Conservation (phyloP, 2,888 invertebrate genomes). For the Muscina levida region DNA sequence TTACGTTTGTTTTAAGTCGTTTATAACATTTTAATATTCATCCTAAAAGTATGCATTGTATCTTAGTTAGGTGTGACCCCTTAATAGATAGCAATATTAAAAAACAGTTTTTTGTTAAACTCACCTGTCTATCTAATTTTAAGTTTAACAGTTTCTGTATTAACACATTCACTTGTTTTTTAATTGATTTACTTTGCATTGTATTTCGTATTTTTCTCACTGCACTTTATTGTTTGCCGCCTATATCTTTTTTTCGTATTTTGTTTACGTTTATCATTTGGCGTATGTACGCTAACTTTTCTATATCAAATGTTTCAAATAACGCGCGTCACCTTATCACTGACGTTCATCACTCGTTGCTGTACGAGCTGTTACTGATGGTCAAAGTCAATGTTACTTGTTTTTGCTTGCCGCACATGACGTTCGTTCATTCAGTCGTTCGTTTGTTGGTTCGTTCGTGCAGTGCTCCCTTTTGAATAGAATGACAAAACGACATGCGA, state of each 20-base stretch:
- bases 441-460: constrained; percentile 27
- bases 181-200: not conserved
- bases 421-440: not conserved
- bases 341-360: constrained; percentile 71
- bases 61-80: too few species aligned
- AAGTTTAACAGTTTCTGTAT: too few species aligned
- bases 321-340: constrained; percentile 51
- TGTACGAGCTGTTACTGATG: constrained; percentile 75
- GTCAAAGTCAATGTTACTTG: constrained; percentile 72
- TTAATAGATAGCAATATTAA: too few species aligned
- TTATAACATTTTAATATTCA: too few species aligned
- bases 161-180: not conserved
- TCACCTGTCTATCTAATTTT: too few species aligned
- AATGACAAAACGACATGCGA: constrained; percentile 50
- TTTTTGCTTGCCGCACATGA: not conserved
- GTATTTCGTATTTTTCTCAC: not conserved
- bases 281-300: not conserved
- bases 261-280: constrained; percentile 13
- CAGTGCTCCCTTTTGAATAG: constrained; percentile 13
- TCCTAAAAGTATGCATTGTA: too few species aligned
- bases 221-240: constrained; percentile 18
- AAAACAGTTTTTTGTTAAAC: too few species aligned
- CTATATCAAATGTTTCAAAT: constrained; percentile 30
- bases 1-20: too few species aligned
- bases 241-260: constrained; percentile 20